Evolutionary conservation across 2,888 invertebrate genomes (phyloP).

Genomic region (Apodemia zela): DNA sequence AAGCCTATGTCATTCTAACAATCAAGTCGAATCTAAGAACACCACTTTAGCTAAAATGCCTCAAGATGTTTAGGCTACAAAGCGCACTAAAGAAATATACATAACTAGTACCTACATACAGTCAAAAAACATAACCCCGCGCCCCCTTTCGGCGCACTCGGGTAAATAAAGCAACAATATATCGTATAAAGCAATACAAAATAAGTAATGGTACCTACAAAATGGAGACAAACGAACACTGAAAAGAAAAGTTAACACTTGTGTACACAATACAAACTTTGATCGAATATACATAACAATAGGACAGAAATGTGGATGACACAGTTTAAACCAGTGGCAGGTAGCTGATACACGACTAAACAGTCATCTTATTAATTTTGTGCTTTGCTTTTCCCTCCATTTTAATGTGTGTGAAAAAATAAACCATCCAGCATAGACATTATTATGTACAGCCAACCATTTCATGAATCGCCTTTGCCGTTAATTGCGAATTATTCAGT

Average conservation of each 20-base stretch:
- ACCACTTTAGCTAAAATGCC: no score
- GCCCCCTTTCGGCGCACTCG: no score
- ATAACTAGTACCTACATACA: no score
- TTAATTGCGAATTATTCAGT: conserved; percentile 64
- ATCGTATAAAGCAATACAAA: conserved; percentile 21
- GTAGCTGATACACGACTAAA: conserved; percentile 38
- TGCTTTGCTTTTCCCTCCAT: conserved; percentile 23
- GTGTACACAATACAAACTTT: conserved; percentile 70
- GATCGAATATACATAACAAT: conserved; percentile 78
- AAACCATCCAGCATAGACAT: not conserved
- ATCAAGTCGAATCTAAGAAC: no score
- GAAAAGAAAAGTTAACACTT: conserved; percentile 63
- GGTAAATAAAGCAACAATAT: not conserved
- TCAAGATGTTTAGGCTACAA: no score
- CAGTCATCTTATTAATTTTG: conserved; percentile 12
- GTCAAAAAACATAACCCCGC: no score
- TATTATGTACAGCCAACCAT: conserved; percentile 60
- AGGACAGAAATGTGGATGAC: conserved; percentile 58
- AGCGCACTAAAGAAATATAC: no score
- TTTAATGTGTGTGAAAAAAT: conserved; percentile 12
- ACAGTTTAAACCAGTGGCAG: conserved; percentile 58
- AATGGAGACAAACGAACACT: conserved; percentile 34
- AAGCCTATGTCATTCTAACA: no score
- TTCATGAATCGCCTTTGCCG: conserved; percentile 63
- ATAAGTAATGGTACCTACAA: conserved; percentile 24